Evolutionary conservation across 92 coral and sea anemone genomes (phyloP).

Genomic region (Phenganax stokvisi): DNA sequence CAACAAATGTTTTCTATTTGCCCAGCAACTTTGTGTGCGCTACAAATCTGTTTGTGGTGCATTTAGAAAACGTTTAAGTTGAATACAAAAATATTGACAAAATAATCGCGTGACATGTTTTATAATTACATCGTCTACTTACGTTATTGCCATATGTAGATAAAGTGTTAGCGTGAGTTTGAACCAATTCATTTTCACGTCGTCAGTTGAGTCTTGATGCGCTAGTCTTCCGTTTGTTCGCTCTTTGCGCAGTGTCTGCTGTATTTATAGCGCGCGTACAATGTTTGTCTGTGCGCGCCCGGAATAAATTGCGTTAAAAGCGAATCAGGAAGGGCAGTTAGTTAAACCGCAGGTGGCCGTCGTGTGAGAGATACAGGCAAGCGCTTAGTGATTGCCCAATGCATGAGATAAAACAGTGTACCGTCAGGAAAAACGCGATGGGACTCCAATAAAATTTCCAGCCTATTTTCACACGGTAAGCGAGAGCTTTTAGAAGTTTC

Average conservation of each 20-base stretch:
- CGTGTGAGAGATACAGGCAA: constrained; percentile 33
- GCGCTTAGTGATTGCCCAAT: constrained; percentile 29
- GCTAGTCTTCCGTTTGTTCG: background rate
- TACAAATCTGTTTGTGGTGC: constrained; percentile 1
- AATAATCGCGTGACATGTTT: constrained; percentile 15
- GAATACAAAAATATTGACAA: constrained; percentile 20
- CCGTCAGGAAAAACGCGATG: constrained; percentile 36
- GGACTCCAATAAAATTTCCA: constrained; percentile 9
- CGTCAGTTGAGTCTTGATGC: background rate
- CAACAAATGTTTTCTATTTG: too few relatives aligned
- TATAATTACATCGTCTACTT: background rate
- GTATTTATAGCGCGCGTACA: constrained; percentile 34
- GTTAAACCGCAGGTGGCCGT: constrained; percentile 30
- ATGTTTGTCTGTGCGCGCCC: constrained; percentile 24
- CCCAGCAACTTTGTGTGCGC: too few relatives aligned
- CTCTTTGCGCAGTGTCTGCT: background rate
- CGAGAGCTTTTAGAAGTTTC: background rate
- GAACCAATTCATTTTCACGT: background rate
- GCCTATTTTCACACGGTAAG: constrained; percentile 9
- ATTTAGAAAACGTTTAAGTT: constrained; percentile 11
- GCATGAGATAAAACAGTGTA: constrained; percentile 24
- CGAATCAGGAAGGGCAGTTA: constrained; percentile 38
- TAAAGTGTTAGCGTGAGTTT: background rate
- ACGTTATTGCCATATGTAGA: constrained; percentile 2
- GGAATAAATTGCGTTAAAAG: constrained; percentile 32